A percentile compares a stretch with the other conserved stretches of the same genome.
These are phyloP conservation scores for human (Homo sapiens) DNA, from an alignment of 2,113 vertebrate species.

Conservation along the genomic window GRCh38 chr11:62581501-62582000, in stretches of 20 bases:
- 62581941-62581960: too few relatives aligned
- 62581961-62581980: too few relatives aligned
- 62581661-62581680: slow-evolving; percentile 81
- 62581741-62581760: background rate
- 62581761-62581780: background rate
- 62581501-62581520: slow-evolving; percentile 84
- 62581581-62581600: slow-evolving; percentile 91
- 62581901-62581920: too few relatives aligned
- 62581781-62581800: background rate
- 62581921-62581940: too few relatives aligned
- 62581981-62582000: too few relatives aligned
- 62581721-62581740: background rate
- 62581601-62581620: slow-evolving; percentile 89
- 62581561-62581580: slow-evolving; percentile 84
- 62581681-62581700: slow-evolving; percentile 92
- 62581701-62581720: slow-evolving; percentile 81
- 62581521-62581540: slow-evolving; percentile 81
- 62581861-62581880: too few relatives aligned
- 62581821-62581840: background rate
- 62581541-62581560: slow-evolving; percentile 58
- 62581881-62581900: too few relatives aligned
- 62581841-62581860: background rate
- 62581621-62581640: slow-evolving; percentile 86
- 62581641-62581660: slow-evolving; percentile 81
- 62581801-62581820: background rate